Base-by-base conservation (phyloP, 2,888 invertebrate species). In the Endomychus coccineus region DNA sequence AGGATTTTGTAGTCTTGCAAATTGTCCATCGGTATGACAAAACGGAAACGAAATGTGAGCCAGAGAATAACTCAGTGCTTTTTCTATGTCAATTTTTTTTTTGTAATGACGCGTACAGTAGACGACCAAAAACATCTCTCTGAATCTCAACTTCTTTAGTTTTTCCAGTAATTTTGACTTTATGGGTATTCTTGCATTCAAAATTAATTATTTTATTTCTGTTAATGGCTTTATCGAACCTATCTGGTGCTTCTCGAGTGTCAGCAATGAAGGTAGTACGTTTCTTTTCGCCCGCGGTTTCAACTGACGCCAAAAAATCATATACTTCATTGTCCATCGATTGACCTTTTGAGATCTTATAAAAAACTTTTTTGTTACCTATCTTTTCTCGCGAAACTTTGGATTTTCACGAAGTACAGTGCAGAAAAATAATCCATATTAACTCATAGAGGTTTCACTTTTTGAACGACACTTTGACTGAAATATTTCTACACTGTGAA, bases 1-100 rank as follows among this genome's bases (percentile, higher is more conserved):
- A 44, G 32, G 48, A 48, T 37, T 51, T 52, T 6, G 36, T 36
- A 10, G 48, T 54, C 36, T 53, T 53, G 34, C 43, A 49, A 37
- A 55, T 51, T 36, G 40, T 33, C 52, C 51, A 46, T 55, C 31
- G n/a, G 35, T 16, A 40, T 54, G 54, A 43, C 48, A 51, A 11
- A 54, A 29, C 16, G 50, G 47, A 39, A 50, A 45, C 5, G 49
- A 39, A 29, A 52, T 39, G 4, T 48, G 50, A 32, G 52, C 39
- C 17, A 55, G 37, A 36, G 54, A 51, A 42, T 46, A 55, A 40
- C 36, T 42, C 22, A 54, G 41, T 33, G 42, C 44, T 46, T 50
- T 49, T 43, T 51, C 44, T 17, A 53, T 27, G 29, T 54, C 43
- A 34, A 52, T 43, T 37, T 48, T 44, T 33, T 47, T 45, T 46